Conservation (phyloP, 2,888 invertebrate species). For the Quadroppia sp. region DNA sequence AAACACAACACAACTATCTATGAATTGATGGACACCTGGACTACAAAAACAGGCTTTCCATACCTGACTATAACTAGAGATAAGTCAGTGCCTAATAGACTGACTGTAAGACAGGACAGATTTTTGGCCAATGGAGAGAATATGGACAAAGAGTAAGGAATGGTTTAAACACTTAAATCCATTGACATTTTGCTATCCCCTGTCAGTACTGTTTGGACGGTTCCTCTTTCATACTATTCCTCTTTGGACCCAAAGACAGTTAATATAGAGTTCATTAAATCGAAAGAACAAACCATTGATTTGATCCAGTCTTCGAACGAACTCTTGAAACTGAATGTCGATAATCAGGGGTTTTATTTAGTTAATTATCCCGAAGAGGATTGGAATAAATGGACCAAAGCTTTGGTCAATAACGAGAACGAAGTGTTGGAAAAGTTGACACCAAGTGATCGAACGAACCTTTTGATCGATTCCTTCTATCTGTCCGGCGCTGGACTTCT, state of each 20-base stretch:
- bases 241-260: neutral
- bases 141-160: neutral
- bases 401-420: constrained; percentile 23
- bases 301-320: neutral
- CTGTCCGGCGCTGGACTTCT: constrained; percentile 61
- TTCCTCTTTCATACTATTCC: constrained; percentile 36
- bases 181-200: neutral
- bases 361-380: constrained; percentile 54
- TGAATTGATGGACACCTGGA: constrained; percentile 34
- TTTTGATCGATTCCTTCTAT: constrained; percentile 73
- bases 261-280: constrained; percentile 26
- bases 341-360: constrained; percentile 55
- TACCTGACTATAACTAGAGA: constrained; percentile 34
- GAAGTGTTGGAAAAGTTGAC: neutral
- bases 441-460: constrained; percentile 72
- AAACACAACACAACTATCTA: constrained; percentile 15
- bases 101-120: constrained; percentile 28
- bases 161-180: neutral
- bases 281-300: constrained; percentile 10
- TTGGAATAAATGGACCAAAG: constrained; percentile 52
- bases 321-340: constrained; percentile 33
- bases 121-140: constrained; percentile 29
- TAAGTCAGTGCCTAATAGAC: neutral
- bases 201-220: constrained; percentile 36
- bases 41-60: constrained; percentile 36